phyloP scores from a whole-genome alignment of 2,888 invertebrate genomes.

The Limulus polyphemus region DNA sequence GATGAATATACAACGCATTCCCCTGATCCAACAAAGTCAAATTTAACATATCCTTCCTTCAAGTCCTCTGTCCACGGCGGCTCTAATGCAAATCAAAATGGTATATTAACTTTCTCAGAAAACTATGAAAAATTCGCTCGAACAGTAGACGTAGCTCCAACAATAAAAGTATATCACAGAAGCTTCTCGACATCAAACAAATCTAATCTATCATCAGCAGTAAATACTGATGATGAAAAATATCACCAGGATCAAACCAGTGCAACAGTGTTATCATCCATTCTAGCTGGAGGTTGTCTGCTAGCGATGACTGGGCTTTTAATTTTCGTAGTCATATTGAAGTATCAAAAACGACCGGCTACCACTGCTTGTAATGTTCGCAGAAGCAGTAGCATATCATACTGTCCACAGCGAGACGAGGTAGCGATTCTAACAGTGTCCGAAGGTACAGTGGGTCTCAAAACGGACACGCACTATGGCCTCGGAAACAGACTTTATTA shows the following conservation, averaged over 20 bases:
- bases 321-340: conserved; percentile 13
- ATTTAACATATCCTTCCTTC: no score
- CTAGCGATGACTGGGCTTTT: conserved; percentile 13
- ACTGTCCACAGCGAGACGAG: conserved; percentile 29
- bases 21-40: no score
- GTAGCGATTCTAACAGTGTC: conserved; percentile 28
- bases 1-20: no score
- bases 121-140: no score
- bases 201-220: no score
- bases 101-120: no score
- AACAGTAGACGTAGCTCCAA: no score
- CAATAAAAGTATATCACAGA: no score
- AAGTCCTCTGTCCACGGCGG: no score
- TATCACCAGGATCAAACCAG: conserved; percentile 2
- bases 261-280: conserved; percentile 12
- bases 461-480: conserved; percentile 19
- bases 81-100: no score
- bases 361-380: conserved; percentile 10
- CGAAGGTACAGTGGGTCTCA: conserved; percentile 24
- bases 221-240: no score
- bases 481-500: conserved; percentile 26
- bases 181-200: no score
- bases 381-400: conserved; percentile 27
- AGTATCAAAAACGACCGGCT: conserved; percentile 12
- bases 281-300: conserved; percentile 18